A percentile compares a stretch with the other conserved stretches of the same genome.
These are phyloP conservation scores for Panonychus citri DNA, from an alignment of 1,140 invertebrate species.

Conservation along the genomic window DNA sequence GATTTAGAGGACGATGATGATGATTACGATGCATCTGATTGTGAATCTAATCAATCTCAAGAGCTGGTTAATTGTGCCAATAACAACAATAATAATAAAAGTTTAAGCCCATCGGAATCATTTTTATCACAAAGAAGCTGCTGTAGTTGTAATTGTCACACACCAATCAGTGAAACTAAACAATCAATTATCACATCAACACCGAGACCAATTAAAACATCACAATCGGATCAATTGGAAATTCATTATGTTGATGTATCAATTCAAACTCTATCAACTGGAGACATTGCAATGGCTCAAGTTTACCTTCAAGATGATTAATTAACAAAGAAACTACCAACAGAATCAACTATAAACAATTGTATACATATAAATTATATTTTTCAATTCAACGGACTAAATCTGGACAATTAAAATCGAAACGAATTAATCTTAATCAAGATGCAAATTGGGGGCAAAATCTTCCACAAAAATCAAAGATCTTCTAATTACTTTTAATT, in stretches of 20 bases:
- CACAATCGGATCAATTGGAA: neutral
- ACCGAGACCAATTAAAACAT: neutral
- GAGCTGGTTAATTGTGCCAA: neutral
- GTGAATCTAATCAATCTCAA: neutral
- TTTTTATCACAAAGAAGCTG: neutral
- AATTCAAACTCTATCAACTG: conserved; percentile 68
- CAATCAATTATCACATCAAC: neutral
- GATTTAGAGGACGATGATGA: neutral
- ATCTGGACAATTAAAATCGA: too few species aligned
- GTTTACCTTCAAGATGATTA: conserved; percentile 37
- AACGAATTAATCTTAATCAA: too few species aligned
- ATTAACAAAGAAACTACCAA: too few species aligned
- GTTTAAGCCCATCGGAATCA: neutral
- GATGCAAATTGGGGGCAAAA: too few species aligned
- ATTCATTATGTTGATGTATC: conserved; percentile 26
- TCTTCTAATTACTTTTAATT: too few species aligned
- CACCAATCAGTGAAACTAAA: neutral
- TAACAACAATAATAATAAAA: neutral
- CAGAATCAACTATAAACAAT: too few species aligned
- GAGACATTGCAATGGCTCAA: conserved; percentile 73
- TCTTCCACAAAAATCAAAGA: too few species aligned
- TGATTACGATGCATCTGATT: neutral
- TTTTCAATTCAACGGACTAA: too few species aligned
- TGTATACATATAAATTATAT: too few species aligned
- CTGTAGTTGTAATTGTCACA: neutral